Evolutionary conservation across 2,888 invertebrate genomes (phyloP).

Genomic region (Ectropis crepuscularia): DNA sequence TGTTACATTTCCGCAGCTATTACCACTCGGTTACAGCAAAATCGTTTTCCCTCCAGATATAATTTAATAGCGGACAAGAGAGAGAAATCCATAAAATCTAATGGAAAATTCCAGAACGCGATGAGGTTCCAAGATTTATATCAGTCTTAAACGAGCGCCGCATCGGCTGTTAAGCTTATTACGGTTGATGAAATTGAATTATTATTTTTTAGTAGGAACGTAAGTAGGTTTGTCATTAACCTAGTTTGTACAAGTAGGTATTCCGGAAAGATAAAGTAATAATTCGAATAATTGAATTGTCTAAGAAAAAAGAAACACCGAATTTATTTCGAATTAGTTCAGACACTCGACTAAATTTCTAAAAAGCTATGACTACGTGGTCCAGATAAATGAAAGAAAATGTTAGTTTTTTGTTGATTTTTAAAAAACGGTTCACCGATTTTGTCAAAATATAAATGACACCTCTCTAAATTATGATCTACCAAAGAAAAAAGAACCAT

Average conservation of each 20-base stretch:
- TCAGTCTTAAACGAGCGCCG: conserved; percentile 59
- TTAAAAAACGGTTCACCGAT: too few relatives aligned
- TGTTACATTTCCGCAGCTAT: conserved; percentile 35
- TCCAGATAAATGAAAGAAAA: too few relatives aligned
- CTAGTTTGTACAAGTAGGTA: conserved; percentile 32
- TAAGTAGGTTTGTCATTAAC: conserved; percentile 40
- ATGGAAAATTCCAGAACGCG: conserved; percentile 75
- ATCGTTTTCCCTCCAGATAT: conserved; percentile 68
- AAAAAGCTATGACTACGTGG: too few relatives aligned
- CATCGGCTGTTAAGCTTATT: conserved; percentile 52
- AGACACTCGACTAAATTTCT: too few relatives aligned
- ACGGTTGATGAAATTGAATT: conserved; percentile 52
- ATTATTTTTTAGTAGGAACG: conserved; percentile 32
- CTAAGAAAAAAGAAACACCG: too few relatives aligned
- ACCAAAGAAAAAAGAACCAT: too few relatives aligned
- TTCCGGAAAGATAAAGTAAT: background rate
- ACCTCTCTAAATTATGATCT: too few relatives aligned
- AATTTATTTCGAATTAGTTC: too few relatives aligned
- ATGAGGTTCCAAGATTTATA: conserved; percentile 77
- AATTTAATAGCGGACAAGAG: conserved; percentile 79
- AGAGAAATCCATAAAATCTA: conserved; percentile 79
- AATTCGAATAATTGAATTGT: too few relatives aligned
- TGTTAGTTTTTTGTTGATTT: too few relatives aligned
- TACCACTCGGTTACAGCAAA: conserved; percentile 42
- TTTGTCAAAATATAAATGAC: too few relatives aligned